phyloP scores from a whole-genome alignment of 1,140 invertebrate genomes.

The Brachionus koreanus region DNA sequence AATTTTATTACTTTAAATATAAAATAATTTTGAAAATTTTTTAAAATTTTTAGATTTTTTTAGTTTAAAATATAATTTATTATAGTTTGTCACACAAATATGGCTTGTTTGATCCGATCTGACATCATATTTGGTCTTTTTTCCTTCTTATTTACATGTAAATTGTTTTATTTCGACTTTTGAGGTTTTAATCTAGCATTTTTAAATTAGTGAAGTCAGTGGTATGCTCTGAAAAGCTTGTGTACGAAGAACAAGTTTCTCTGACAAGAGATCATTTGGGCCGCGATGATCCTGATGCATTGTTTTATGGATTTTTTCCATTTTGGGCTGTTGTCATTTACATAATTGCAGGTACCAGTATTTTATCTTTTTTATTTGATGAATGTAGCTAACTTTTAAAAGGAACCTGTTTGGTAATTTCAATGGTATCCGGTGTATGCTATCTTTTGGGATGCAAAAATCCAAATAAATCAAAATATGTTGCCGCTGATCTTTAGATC shows the following conservation, averaged over 20 bases:
- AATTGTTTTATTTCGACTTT: not conserved
- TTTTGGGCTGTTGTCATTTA: slow-evolving; percentile 32
- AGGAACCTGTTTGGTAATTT: slow-evolving; percentile 4
- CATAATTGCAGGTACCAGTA: not conserved
- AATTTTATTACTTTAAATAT: not conserved
- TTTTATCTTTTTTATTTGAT: not conserved
- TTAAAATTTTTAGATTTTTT: not conserved
- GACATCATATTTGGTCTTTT: not conserved
- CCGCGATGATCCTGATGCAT: not conserved
- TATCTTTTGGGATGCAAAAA: slow-evolving; percentile 31
- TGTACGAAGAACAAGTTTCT: not conserved
- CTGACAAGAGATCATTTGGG: slow-evolving; percentile 7
- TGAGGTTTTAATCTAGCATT: not conserved
- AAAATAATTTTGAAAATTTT: not conserved
- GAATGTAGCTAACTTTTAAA: not conserved
- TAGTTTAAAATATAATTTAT: not conserved
- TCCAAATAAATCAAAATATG: slow-evolving; percentile 19
- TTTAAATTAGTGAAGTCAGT: not conserved
- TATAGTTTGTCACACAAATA: not conserved
- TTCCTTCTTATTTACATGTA: not conserved
- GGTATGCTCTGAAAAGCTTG: not conserved
- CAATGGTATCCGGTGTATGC: slow-evolving; percentile 5
- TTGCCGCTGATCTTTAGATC: not conserved
- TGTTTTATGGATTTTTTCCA: slow-evolving; percentile 7
- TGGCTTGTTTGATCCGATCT: not conserved